These are phyloP conservation scores for Corythoichthys haematopterus DNA, from an alignment of 2,113 vertebrate species.

Conservation along the genomic window DNA sequence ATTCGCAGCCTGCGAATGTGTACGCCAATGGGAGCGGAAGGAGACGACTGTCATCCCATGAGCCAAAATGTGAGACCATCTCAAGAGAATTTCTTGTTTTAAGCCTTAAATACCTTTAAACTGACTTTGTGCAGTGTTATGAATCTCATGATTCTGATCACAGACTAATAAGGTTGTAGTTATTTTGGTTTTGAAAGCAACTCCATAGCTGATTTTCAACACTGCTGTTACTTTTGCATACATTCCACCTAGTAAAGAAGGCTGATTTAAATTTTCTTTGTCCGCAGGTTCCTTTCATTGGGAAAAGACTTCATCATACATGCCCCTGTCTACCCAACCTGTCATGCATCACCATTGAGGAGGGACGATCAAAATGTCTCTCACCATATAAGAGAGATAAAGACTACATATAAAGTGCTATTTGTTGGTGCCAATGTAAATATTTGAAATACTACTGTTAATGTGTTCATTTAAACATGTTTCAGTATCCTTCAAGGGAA, in stretches of 20 bases:
- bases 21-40: constrained; percentile 81
- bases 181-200: no score
- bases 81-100: neutral
- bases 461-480: neutral
- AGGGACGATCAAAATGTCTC: constrained; percentile 78
- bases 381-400: constrained; percentile 68
- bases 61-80: constrained; percentile 82
- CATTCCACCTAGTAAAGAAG: neutral
- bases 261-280: constrained; percentile 4
- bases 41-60: constrained; percentile 86
- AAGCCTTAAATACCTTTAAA: neutral
- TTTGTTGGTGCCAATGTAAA: neutral
- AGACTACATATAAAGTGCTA: constrained; percentile 60
- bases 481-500: no score
- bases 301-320: constrained; percentile 82
- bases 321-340: constrained; percentile 86
- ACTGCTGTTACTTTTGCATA: neutral
- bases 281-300: constrained; percentile 83
- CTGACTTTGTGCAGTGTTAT: neutral
- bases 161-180: no score
- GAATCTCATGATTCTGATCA: neutral
- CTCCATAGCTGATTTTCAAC: no score
- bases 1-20: constrained; percentile 88
- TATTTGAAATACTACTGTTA: neutral
- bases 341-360: constrained; percentile 68